These are phyloP conservation scores for Phoxinus dragarum DNA, from an alignment of 2,797 vertebrate genomes.

Conservation along the genomic window DNA sequence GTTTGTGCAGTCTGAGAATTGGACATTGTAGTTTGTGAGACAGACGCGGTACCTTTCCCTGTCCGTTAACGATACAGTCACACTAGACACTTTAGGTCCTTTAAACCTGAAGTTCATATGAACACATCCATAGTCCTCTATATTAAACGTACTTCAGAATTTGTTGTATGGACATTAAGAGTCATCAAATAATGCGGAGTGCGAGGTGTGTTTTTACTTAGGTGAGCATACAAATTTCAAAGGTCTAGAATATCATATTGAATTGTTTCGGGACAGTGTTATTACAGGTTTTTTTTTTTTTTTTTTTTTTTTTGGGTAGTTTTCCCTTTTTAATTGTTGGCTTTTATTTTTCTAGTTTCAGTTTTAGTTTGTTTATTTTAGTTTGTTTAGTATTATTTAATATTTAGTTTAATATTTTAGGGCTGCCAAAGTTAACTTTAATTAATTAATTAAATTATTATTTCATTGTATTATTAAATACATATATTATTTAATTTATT, in stretches of 20 bases:
- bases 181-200: neutral
- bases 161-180: neutral
- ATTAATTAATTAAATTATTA: neutral
- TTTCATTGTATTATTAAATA: neutral
- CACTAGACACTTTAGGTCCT: neutral
- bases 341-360: neutral
- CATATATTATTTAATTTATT: neutral
- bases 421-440: neutral
- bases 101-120: neutral
- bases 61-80: neutral
- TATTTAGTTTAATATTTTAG: neutral
- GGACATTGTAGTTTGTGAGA: conserved; percentile 62
- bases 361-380: too few species aligned
- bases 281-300: neutral
- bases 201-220: neutral
- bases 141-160: neutral
- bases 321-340: neutral
- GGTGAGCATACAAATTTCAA: neutral
- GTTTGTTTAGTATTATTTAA: neutral
- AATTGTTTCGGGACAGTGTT: neutral
- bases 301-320: neutral
- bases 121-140: neutral
- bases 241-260: neutral
- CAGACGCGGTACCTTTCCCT: conserved; percentile 55
- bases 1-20: conserved; percentile 77